Evolutionary conservation across 2,113 vertebrate species (phyloP).

Genomic region (Myrmophylax atrothorax): DNA sequence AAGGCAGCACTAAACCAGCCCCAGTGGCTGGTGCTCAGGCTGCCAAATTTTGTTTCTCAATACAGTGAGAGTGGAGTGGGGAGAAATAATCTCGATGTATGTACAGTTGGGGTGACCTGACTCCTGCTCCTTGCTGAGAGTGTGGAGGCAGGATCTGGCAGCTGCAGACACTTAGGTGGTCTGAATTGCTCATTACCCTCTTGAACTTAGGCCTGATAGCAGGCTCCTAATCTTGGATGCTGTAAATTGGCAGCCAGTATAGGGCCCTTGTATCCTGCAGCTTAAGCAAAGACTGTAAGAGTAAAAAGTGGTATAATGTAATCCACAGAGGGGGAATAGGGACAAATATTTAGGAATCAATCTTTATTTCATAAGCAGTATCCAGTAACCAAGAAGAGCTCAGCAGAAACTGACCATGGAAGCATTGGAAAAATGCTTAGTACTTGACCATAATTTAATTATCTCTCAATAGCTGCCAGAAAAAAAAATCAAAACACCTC

Average conservation of each 20-base stretch:
- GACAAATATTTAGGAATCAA: conserved; percentile 52
- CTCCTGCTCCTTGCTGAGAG: background rate
- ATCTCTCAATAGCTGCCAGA: conserved; percentile 43
- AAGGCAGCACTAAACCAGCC: background rate
- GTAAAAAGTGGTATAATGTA: conserved; percentile 46
- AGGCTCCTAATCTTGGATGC: conserved; percentile 32
- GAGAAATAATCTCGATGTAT: background rate
- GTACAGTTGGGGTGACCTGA: background rate
- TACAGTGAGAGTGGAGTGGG: background rate
- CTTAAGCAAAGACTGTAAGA: conserved; percentile 35
- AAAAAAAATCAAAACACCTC: background rate
- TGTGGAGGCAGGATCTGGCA: background rate
- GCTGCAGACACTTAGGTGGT: conserved; percentile 47
- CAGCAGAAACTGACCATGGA: conserved; percentile 34
- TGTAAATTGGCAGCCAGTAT: background rate
- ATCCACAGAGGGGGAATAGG: conserved; percentile 40
- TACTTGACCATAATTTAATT: conserved; percentile 41
- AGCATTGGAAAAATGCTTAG: background rate
- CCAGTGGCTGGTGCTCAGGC: accelerated
- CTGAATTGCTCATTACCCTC: conserved; percentile 30
- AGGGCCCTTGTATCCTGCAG: conserved; percentile 12
- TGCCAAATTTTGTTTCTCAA: background rate
- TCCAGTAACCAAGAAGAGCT: conserved; percentile 55
- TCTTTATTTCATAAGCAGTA: conserved; percentile 38
- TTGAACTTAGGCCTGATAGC: background rate